phyloP scores from a whole-genome alignment of 2,888 invertebrate species.

The Elegia similella region DNA sequence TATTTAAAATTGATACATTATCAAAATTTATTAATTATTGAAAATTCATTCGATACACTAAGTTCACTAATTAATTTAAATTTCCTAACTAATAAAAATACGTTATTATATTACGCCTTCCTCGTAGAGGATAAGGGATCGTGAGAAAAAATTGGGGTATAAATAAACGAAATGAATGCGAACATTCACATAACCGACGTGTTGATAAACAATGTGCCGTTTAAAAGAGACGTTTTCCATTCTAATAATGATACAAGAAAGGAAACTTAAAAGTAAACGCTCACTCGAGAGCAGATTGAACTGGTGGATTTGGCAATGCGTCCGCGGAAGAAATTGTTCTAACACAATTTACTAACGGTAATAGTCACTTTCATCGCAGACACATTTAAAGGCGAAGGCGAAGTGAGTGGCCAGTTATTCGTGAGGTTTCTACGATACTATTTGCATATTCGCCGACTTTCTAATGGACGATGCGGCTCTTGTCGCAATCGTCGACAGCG shows the following conservation, averaged over 20 bases:
- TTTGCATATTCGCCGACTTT: slow-evolving; percentile 82
- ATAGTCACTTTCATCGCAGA: slow-evolving; percentile 79
- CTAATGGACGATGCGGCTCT: slow-evolving; percentile 80
- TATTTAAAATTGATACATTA: too few relatives aligned
- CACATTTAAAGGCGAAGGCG: slow-evolving; percentile 77
- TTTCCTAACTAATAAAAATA: not conserved
- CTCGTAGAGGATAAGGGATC: slow-evolving; percentile 31
- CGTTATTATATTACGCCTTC: not conserved
- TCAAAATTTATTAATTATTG: too few relatives aligned
- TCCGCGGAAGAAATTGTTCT: slow-evolving; percentile 65
- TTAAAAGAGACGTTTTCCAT: slow-evolving; percentile 52
- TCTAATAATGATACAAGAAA: slow-evolving; percentile 41
- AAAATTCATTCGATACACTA: not conserved
- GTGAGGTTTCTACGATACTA: slow-evolving; percentile 81
- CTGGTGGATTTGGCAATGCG: slow-evolving; percentile 52
- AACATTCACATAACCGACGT: slow-evolving; percentile 47
- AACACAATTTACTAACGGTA: slow-evolving; percentile 76
- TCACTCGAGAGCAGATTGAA: slow-evolving; percentile 23
- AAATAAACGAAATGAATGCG: slow-evolving; percentile 54
- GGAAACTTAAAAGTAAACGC: slow-evolving; percentile 23
- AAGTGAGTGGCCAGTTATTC: slow-evolving; percentile 80
- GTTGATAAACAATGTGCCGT: slow-evolving; percentile 59
- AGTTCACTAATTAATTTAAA: not conserved
- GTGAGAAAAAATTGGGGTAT: slow-evolving; percentile 48
- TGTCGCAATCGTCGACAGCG: slow-evolving; percentile 74